Base-by-base conservation (phyloP, 2,888 invertebrate genomes). In the Erebia palarica region DNA sequence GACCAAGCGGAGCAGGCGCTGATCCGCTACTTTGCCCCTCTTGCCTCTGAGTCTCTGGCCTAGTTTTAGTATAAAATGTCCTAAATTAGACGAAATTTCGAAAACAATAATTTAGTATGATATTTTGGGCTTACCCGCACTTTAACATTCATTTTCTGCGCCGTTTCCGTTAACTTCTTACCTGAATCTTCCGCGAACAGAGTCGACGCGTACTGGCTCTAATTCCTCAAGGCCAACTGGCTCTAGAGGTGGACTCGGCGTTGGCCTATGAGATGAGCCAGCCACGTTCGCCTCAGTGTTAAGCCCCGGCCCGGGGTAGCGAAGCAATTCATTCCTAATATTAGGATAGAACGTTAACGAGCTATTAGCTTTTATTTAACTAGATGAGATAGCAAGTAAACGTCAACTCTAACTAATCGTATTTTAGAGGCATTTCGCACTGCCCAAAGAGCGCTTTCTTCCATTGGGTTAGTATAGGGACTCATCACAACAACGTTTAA, bases 51-150 rank as follows among this genome's bases (percentile, higher is more conserved):
- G 27, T 51, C 11, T 51, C 51, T 36, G 14, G 53, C 65, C 65
- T 65, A 65, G 4, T 53, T 36, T 65, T 53, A 53, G 53, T 65
- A 65, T 65, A 65, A 65, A 64, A 65, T 55, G 27, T 49, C n/a
- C 21, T 49, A 51, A 51, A 36, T 64, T 64, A 64, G 27, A 49
- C 53, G 36, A 11, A 53, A 65, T n/a, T 53, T 65, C 14, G 8
- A n/a, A 8, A 49, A 7, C 18, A 21, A 14, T 51, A 1, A 9
- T 42, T 44, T 47, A 11, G 3, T 11, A 18, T 8, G 0, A 21
- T 1, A 11, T 5, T 4, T 59, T 9, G 3, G 58, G 36, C 58
- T 36, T 36, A 14, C 14, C 18, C 55, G 10, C 10, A 55, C 9
- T 10, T 9, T 16, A n/a, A n/a, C 51, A n/a, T 14, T 59, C 13